phyloP scores from a whole-genome alignment of 2,888 invertebrate species.

The Cordylochernes scorpioides region DNA sequence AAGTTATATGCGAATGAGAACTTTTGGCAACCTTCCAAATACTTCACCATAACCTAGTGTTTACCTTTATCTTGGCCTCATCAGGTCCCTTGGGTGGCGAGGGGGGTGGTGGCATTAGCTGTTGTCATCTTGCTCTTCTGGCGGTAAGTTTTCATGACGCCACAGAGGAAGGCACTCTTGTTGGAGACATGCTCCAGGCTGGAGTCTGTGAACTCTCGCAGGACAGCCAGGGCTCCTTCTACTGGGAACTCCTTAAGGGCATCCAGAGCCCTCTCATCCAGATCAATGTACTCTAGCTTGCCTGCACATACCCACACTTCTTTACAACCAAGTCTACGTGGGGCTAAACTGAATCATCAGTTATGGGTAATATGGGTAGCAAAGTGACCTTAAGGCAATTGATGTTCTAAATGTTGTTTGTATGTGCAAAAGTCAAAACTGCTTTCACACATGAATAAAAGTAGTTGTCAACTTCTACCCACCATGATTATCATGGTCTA shows the following conservation, averaged over 20 bases:
- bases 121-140: conserved; percentile 31
- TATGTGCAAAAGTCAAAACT: no score
- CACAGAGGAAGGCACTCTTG: conserved; percentile 96
- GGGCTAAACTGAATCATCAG: no score
- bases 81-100: conserved; percentile 59
- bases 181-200: conserved; percentile 97
- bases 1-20: no score
- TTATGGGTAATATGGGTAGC: no score
- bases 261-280: conserved; percentile 91
- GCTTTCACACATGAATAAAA: no score
- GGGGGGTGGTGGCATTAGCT: conserved; percentile 23
- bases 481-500: no score
- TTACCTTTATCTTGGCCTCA: conserved; percentile 74
- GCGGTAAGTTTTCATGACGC: conserved; percentile 96
- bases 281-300: conserved; percentile 78
- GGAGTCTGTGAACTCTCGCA: conserved; percentile 88
- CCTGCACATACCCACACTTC: no score
- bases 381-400: no score
- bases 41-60: neutral
- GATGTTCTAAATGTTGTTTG: no score
- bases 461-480: no score
- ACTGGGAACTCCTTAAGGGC: conserved; percentile 93
- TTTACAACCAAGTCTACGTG: no score
- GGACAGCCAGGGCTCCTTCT: conserved; percentile 26
- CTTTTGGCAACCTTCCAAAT: neutral